Conservation (phyloP, 2,113 vertebrate species). For the Helogale parvula region DNA sequence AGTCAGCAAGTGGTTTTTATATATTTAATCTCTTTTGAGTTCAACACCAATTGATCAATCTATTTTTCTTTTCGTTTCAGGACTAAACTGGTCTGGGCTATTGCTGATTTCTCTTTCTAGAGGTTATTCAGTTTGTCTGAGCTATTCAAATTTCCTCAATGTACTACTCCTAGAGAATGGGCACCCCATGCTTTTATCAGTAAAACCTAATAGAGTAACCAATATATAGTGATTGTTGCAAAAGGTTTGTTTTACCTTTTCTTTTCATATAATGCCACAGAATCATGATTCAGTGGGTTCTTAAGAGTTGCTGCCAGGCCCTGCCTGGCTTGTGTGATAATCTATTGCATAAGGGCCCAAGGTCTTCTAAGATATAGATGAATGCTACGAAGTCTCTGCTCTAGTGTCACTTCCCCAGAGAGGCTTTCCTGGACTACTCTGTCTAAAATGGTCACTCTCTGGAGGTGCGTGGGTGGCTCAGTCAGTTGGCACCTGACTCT, state of each 20-base stretch:
- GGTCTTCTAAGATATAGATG: background rate
- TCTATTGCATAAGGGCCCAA: background rate
- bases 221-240: background rate
- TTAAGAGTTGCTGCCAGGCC: background rate
- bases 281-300: background rate
- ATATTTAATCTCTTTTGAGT: constrained; percentile 6
- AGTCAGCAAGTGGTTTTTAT: constrained; percentile 41
- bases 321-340: background rate
- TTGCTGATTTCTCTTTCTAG: constrained; percentile 44
- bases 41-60: background rate
- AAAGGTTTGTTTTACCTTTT: constrained; percentile 27
- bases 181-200: background rate
- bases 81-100: background rate
- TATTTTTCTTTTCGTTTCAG: background rate
- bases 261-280: background rate
- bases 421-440: background rate
- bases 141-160: background rate
- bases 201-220: constrained; percentile 29
- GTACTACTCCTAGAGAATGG: background rate
- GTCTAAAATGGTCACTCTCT: constrained; percentile 33
- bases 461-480: background rate
- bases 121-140: background rate
- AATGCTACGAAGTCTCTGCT: background rate
- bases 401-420: constrained; percentile 12
- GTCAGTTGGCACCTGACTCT: too few species aligned